Base-by-base conservation (phyloP, 2,113 vertebrate genomes). In the Notothenia coriiceps region DNA sequence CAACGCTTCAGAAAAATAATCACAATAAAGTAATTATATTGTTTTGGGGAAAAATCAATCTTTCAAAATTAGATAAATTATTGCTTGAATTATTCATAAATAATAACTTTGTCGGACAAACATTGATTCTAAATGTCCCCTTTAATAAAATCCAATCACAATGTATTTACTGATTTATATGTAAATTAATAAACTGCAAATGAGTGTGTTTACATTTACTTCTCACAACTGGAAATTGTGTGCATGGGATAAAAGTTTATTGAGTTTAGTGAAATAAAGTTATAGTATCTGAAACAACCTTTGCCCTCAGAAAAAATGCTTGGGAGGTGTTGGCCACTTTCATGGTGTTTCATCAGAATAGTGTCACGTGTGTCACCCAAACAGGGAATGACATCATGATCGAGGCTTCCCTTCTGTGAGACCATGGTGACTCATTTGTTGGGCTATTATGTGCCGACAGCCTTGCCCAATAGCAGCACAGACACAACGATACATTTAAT, bases 301-400 rank as follows among this genome's bases (percentile, higher is more conserved):
- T 18, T 50, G 15, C 1, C 8, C 40, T 74, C 6, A 29, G 3
- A 18, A 47, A 4, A 47, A 54, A 61, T 64, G 2, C 1, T 59
- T 11, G 2, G 25, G 25, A 2, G 10, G 12, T 25, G 22, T 74
- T 14, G 14, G 25, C 14, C 47, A 64, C 75, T 92, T 90, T 85
- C 83, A 77, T 13, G 6, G 2, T 55, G 40, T 91, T 89, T 90
- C 86, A 89, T 92, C 85, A 92, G 83, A 85, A 80, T 3, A 52
- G 50, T 70, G 80, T 87, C 74, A 83, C 66, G 69, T 77, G 72
- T 18, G 76, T 68, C 68, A 54, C 15, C 25, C 35, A 11, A 11
- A 54, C 63, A 84, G 86, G 75, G 86, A 83, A 92, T 86, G 68
- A 91, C 87, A 79, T 89, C 77, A 89, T 1, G 35, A 50, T 6